Conservation (phyloP, 1,140 invertebrate genomes). For the Anastrepha ludens region DNA sequence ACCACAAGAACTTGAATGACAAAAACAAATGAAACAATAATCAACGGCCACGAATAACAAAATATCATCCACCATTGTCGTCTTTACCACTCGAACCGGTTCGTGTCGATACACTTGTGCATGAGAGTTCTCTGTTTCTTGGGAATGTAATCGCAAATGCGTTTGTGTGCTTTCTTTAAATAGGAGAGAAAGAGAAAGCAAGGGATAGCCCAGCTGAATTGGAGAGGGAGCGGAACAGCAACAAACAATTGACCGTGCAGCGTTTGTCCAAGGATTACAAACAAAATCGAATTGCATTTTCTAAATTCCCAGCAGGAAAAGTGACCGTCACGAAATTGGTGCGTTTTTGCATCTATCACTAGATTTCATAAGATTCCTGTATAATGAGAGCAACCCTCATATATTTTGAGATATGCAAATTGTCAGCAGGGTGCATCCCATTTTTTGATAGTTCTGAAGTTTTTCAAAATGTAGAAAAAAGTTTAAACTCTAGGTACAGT, state of each 20-base stretch:
- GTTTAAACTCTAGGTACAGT: no score
- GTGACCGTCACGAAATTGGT: no score
- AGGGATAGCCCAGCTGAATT: background rate
- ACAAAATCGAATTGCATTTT: slow-evolving; percentile 12
- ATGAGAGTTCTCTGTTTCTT: background rate
- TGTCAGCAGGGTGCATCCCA: no score
- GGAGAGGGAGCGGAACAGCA: background rate
- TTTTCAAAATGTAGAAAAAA: no score
- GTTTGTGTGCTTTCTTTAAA: background rate
- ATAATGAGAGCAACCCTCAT: no score
- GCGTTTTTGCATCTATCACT: no score
- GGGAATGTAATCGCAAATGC: background rate
- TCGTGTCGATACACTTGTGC: background rate
- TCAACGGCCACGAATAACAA: slow-evolving; percentile 12
- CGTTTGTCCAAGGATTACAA: background rate
- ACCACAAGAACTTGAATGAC: background rate
- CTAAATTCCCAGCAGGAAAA: background rate
- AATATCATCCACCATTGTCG: slow-evolving; percentile 39
- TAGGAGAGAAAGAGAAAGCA: slow-evolving; percentile 25
- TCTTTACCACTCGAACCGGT: slow-evolving; percentile 21
- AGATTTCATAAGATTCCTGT: no score
- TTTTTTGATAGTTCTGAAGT: no score
- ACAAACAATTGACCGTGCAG: background rate
- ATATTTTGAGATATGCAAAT: no score
- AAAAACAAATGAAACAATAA: slow-evolving; percentile 15